phyloP scores from a whole-genome alignment of 2,113 vertebrate genomes.

The Abramis brama region DNA sequence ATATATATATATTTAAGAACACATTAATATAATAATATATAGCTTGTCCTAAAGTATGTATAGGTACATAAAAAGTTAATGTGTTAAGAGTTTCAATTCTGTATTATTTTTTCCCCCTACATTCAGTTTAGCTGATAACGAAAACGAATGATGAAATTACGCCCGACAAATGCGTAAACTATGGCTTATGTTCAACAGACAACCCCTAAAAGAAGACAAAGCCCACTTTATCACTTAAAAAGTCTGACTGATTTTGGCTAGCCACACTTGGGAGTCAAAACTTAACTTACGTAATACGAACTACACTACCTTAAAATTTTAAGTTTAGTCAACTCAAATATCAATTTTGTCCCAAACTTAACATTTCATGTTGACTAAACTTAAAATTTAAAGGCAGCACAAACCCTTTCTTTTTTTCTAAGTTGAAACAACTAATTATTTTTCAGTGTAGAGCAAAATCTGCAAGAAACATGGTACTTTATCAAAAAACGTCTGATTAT shows the following conservation, averaged over 20 bases:
- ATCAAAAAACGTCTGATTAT: background rate
- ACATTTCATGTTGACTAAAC: no score
- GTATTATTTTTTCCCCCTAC: slow-evolving; percentile 65
- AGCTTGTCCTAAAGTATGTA: slow-evolving; percentile 71
- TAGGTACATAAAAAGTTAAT: slow-evolving; percentile 72
- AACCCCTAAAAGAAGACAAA: slow-evolving; percentile 31
- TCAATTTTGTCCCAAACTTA: no score
- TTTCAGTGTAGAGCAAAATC: background rate
- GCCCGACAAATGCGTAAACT: slow-evolving; percentile 35
- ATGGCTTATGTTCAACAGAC: slow-evolving; percentile 56
- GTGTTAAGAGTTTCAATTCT: slow-evolving; percentile 57
- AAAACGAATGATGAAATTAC: slow-evolving; percentile 54
- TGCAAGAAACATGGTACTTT: background rate
- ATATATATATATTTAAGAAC: slow-evolving; percentile 67
- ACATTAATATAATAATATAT: slow-evolving; percentile 68
- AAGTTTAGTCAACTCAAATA: no score
- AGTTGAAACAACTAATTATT: no score
- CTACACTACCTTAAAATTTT: no score
- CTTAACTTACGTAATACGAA: background rate
- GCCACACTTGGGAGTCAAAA: background rate
- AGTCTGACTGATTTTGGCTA: background rate
- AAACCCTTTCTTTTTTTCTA: no score
- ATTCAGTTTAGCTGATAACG: slow-evolving; percentile 74
- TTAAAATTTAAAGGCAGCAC: no score
- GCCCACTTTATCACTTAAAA: background rate